Evolutionary conservation across 2,888 invertebrate genomes (phyloP), one percentile per base, ranked within the genome.

Genomic region (Thalpophila matura): DNA sequence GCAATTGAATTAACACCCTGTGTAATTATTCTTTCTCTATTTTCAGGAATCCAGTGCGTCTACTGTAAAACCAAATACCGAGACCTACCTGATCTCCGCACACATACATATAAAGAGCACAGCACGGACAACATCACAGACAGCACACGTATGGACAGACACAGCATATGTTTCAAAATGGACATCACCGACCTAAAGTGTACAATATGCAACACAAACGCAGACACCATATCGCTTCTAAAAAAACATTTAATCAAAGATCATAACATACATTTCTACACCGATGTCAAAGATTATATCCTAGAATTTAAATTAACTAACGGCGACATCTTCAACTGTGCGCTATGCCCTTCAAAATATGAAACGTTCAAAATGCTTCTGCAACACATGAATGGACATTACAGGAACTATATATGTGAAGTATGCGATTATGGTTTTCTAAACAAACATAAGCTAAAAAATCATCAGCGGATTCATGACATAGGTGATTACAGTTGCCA

Each of bases 321-420:
- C 0, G 78, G 70, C 0, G 89, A 90, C 5, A 83, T 90, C 0
- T 43, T 92, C 0, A 90, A 91, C 43, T 94, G 94, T 45, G 92
- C 91, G 0, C 45, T 93, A 0, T 94, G 94, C 37, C 69, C 89
- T 43, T 92, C 92, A 0, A 90, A 86, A 0, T 94, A 87, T 54
- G 93, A 93, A 46, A 93, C 93, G 0, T 94, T 94, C 26, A 93
- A 93, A 80, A 93, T 91, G 90, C 47, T 94, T 0, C 14, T 91
- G 0, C 93, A 93, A 62, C 94, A 94, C 14, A 94, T 94, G 94
- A 94, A 94, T 26, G 88, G 91, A 0, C 94, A 94, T 74, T 94
- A 93, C 49, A 85, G 93, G 20, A 93, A 94, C 51, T 93, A 86
- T 60, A 84, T 94, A 0, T 94, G 94, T 27, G 92, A 92, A 1